Base-by-base conservation (phyloP, 37 sponge, comb jelly and placozoan species). In the Hexactinellida sp. region DNA sequence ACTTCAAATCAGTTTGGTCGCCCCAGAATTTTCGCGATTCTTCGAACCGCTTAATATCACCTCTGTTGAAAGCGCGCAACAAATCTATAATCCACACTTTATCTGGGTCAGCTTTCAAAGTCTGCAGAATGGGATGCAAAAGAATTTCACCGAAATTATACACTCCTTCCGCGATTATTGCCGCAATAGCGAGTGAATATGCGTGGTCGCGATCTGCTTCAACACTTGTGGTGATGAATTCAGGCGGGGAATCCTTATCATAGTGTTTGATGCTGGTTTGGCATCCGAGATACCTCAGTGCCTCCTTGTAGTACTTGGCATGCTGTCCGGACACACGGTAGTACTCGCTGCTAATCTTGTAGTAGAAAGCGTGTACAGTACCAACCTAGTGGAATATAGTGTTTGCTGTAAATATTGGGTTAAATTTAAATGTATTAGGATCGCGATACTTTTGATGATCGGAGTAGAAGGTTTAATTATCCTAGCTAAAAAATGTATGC, bases 71-170 rank as follows among this genome's bases (percentile, higher is more conserved):
- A 63, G 76, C 76, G 21, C 76, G 21, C 34, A 63, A 28, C 34
- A 63, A n/a, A 25, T 63, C 76, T 32, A 63, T 63, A n/a, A 63
- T 23, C 76, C 76, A 63, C 1, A 10, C 76, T 23, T 23, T 63
- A 28, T 63, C 30, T 32, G 76, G 76, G 34, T 63, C 76, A 21
- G 19, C 76, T 28, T 63, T 63, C 34, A 63, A 63, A 63, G 76
- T 63, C 13, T 63, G 76, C 13, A 63, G 30, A 63, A 63, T 63
- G 1, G 76, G 76, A 23, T 63, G 76, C 5, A 63, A 28, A 21
- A 63, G 30, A 63, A 63, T 63, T 63, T 63, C 76, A 63, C 76
- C 76, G 76, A 63, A 63, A 63, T 63, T 63, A 63, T 63, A 63
- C 76, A 63, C 76, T 7, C 76, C 76, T 25, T 63, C 76, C 32